Percentiles rank a stretch among this genome's conserved stretches.
These are phyloP conservation scores for Sebastes minor DNA, from an alignment of 2,797 vertebrate species.

Conservation along the genomic window DNA sequence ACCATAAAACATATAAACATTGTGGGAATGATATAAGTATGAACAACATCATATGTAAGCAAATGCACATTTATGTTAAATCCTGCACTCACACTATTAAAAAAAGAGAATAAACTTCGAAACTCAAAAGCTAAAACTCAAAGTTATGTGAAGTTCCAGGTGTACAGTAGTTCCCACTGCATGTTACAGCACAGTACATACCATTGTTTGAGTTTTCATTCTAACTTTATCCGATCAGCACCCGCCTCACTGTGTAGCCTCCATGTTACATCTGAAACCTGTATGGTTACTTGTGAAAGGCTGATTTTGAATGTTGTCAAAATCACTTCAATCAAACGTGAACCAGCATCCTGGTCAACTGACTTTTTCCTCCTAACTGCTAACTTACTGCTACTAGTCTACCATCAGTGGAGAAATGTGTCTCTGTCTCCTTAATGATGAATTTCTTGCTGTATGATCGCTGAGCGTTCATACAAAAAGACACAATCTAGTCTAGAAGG, in stretches of 20 bases:
- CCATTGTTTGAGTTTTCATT: background rate
- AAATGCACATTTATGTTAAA: no score
- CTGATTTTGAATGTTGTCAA: background rate
- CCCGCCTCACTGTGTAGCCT: background rate
- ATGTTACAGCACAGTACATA: background rate
- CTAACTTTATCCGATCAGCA: background rate
- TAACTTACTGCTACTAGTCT: background rate
- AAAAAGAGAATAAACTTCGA: background rate
- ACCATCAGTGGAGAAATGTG: background rate
- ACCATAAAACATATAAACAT: no score
- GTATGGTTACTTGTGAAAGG: background rate
- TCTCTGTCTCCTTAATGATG: background rate
- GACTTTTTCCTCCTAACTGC: background rate
- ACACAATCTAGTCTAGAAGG: background rate
- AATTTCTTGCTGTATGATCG: background rate
- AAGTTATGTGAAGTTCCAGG: background rate
- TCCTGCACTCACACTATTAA: no score
- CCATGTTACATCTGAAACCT: background rate
- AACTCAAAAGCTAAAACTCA: background rate
- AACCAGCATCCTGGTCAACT: background rate
- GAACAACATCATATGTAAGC: no score
- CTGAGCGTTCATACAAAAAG: background rate
- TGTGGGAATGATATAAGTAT: no score
- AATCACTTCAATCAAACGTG: background rate
- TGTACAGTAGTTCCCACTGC: background rate